phyloP scores from a whole-genome alignment of 2,888 invertebrate species.

The Caenorhabditis zanzibari region DNA sequence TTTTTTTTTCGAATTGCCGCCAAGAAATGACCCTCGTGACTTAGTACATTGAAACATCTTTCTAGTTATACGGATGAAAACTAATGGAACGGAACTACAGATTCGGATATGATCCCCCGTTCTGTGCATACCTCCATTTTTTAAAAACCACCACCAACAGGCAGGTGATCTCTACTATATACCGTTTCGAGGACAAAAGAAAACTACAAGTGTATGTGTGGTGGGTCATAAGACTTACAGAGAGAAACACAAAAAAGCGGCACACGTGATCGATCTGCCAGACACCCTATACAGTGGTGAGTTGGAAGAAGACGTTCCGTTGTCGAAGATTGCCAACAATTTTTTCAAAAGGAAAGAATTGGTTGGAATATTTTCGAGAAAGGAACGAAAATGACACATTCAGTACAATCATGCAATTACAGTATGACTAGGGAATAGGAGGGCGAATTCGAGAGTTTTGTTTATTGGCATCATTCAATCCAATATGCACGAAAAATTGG shows the following conservation, averaged over 20 bases:
- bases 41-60: neutral
- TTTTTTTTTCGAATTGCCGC: slow-evolving; percentile 32
- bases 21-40: slow-evolving; percentile 28
- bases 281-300: slow-evolving; percentile 17
- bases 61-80: neutral
- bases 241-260: slow-evolving; percentile 1
- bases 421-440: neutral
- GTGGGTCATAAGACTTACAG: slow-evolving; percentile 10
- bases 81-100: neutral
- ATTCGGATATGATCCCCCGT: too few relatives aligned
- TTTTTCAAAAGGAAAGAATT: neutral
- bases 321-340: neutral
- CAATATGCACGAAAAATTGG: neutral
- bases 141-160: neutral
- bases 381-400: too few relatives aligned
- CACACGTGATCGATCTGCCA: slow-evolving; percentile 5
- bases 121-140: neutral
- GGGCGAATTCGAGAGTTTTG: neutral
- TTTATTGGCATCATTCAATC: neutral
- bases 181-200: slow-evolving; percentile 1
- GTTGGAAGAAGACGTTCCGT: neutral
- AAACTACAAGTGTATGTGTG: neutral
- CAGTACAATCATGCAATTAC: too few relatives aligned
- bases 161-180: neutral
- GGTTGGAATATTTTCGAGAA: neutral